Evolutionary conservation across 1,140 invertebrate genomes (phyloP).

Genomic region (Palaemon carinicauda): DNA sequence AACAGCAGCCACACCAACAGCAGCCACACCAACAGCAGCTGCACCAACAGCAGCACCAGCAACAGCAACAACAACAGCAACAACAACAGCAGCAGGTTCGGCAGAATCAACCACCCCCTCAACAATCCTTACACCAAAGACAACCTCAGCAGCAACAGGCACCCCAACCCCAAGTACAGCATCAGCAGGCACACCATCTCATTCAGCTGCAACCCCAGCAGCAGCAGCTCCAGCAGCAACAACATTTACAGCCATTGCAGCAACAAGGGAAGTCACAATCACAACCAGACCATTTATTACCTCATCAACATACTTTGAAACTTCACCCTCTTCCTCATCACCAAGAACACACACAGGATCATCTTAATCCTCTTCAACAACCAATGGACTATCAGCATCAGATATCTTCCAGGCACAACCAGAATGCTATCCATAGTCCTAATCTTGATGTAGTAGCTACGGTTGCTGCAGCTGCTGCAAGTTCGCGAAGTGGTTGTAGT

Average conservation of each 20-base stretch:
- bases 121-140: not conserved
- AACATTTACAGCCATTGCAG: conserved; percentile 2
- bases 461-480: not conserved
- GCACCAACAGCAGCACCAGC: not conserved
- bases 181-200: conserved; percentile 21
- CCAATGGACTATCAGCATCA: not conserved
- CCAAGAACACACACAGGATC: not conserved
- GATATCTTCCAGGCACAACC: not conserved
- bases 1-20: conserved; percentile 9
- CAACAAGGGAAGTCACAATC: not conserved
- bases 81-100: not conserved
- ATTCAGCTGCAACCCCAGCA: not conserved
- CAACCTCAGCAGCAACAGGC: conserved; percentile 7
- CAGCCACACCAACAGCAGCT: conserved; percentile 14
- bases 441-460: conserved; percentile 3
- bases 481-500: not conserved
- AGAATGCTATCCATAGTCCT: not conserved
- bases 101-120: conserved; percentile 5
- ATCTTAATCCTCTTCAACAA: not conserved
- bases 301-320: not conserved
- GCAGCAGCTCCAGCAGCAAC: conserved; percentile 23
- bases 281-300: not conserved
- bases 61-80: not conserved
- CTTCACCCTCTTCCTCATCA: not conserved
- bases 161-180: not conserved